Evolutionary conservation across 53 echinoderm and acorn worm species (phyloP), one percentile per base, ranked within the genome.

Genomic region (Stichopus horrens): DNA sequence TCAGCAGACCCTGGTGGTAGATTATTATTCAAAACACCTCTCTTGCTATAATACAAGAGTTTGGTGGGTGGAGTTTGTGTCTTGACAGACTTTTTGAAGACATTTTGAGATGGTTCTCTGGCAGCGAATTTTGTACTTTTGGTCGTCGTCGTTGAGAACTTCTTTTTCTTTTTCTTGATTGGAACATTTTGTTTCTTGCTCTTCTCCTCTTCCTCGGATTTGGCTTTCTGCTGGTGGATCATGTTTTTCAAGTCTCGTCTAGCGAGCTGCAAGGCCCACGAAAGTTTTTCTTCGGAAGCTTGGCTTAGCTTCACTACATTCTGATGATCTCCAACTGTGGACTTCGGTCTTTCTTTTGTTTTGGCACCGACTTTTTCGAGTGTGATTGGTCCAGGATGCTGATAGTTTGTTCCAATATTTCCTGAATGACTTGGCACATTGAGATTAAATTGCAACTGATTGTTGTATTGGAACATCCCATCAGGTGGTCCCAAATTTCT

Each of bases 391-490:
- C 97, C 95, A 8, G 97, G 97, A 37, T 94, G 89, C 73, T 88
- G 89, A 78, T 91, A 97, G 74, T 87, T 84, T 65, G 92, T 87
- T 9, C 90, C 88, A 77, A 95, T 63, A 76, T 95, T 93, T 65
- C 54, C 18, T 0, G 97, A 90, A 66, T 93, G 76, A 88, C 68
- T 92, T 20, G 95, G 95, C 60, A 93, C 78, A 23, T 93, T 87
- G 74, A 97, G 91, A 81, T 97, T 97, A 86, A 97, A 97, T 20
- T 90, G 94, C 66, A 97, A 84, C 86, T 97, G 97, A 68, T 97
- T 97, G 54, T 95, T 90, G 6, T 89, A 90, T 20, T 76, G 82
- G 79, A 92, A 77, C 7, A 13, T 67, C 23, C 52, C 53, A 16
- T 16, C 10, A 8, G 54, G 52, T 16, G 53, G 5, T 16, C 21